Evolutionary conservation across 1,140 invertebrate species (phyloP).

Genomic region (Drosophila teissieri): DNA sequence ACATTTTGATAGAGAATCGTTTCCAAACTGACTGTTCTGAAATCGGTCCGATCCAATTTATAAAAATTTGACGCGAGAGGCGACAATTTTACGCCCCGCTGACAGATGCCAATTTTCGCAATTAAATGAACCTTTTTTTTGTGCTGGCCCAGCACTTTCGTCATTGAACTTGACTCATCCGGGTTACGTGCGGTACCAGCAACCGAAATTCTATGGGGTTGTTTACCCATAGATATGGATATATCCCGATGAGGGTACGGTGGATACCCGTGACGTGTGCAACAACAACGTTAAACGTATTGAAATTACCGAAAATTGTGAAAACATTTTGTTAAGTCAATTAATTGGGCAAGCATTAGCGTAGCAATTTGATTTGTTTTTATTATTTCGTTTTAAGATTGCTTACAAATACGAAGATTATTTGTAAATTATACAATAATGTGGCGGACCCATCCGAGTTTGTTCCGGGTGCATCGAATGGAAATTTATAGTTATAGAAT

Average conservation of each 20-base stretch:
- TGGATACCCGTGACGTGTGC: slow-evolving; percentile 46
- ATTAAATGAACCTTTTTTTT: slow-evolving; percentile 22
- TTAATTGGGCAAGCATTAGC: slow-evolving; percentile 42
- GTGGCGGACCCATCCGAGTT: slow-evolving; percentile 37
- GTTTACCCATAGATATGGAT: slow-evolving; percentile 47
- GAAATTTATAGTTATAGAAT: slow-evolving; percentile 2
- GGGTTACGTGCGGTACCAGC: slow-evolving; percentile 36
- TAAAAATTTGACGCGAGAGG: slow-evolving; percentile 34
- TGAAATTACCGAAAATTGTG: slow-evolving; percentile 35
- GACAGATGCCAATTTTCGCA: slow-evolving; percentile 46
- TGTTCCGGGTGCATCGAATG: slow-evolving; percentile 38
- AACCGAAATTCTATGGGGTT: slow-evolving; percentile 24
- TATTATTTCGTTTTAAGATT: slow-evolving; percentile 61
- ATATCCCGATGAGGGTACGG: background rate
- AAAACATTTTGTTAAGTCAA: slow-evolving; percentile 66
- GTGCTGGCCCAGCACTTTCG: slow-evolving; percentile 40
- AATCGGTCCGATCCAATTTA: slow-evolving; percentile 41
- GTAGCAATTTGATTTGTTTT: slow-evolving; percentile 58
- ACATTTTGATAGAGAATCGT: slow-evolving; percentile 34
- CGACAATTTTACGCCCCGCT: slow-evolving; percentile 68
- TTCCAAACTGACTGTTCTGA: slow-evolving; percentile 37
- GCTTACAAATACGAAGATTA: slow-evolving; percentile 70
- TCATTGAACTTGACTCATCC: slow-evolving; percentile 83
- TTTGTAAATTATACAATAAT: slow-evolving; percentile 79
- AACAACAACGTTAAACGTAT: slow-evolving; percentile 20